Conservation (phyloP, 1,140 invertebrate genomes). For the Leptestheria dahalacensis region DNA sequence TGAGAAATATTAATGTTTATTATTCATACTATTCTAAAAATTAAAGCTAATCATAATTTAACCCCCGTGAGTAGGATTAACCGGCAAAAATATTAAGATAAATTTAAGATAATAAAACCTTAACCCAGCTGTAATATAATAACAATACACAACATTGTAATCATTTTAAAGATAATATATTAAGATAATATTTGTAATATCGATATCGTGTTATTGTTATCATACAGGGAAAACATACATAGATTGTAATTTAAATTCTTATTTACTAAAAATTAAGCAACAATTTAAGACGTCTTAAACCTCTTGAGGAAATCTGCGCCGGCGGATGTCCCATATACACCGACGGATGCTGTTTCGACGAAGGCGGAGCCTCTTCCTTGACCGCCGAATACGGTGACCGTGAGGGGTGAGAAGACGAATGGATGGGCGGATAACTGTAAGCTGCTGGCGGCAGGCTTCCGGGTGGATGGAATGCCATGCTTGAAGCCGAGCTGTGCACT, state of each 20-base stretch:
- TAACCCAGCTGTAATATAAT: too few species aligned
- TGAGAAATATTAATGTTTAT: neutral
- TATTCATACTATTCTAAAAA: neutral
- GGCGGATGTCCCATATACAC: neutral
- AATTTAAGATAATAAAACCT: too few species aligned
- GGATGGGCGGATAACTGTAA: slow-evolving; percentile 7
- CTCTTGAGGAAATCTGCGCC: neutral
- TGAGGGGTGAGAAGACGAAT: neutral
- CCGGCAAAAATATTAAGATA: too few species aligned
- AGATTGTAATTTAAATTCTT: neutral
- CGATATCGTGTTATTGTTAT: too few species aligned
- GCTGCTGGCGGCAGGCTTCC: neutral
- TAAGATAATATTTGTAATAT: neutral
- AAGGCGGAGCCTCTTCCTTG: neutral
- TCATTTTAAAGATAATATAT: neutral
- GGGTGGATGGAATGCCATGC: neutral
- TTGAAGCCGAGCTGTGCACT: neutral
- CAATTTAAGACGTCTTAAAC: neutral
- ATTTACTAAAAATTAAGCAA: neutral
- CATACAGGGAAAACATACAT: too few species aligned
- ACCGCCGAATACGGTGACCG: slow-evolving; percentile 2
- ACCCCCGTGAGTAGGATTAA: too few species aligned
- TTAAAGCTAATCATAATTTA: too few species aligned
- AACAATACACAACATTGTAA: too few species aligned
- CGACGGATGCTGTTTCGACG: slow-evolving; percentile 3